Evolutionary conservation across 30 jellyfish, hydroid and myxozoan species (phyloP).

Genomic region (Phacellophora camtschatica): DNA sequence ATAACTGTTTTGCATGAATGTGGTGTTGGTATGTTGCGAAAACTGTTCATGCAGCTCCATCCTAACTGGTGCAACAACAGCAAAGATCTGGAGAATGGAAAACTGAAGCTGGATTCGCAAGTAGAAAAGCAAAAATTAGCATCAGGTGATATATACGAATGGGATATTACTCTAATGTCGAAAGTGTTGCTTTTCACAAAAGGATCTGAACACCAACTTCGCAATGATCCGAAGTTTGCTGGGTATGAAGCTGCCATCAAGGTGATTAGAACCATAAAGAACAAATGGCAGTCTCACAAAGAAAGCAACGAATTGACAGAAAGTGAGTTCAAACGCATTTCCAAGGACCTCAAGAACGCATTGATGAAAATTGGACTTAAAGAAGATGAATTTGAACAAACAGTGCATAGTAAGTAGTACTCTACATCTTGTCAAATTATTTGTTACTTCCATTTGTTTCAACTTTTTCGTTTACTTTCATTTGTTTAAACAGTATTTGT

Average conservation of each 20-base stretch:
- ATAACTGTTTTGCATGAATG: neutral
- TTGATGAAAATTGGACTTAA: neutral
- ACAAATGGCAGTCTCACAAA: neutral
- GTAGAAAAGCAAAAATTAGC: neutral
- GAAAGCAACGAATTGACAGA: neutral
- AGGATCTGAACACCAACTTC: neutral
- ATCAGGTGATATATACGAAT: neutral
- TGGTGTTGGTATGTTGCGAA: neutral
- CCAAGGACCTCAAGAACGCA: neutral
- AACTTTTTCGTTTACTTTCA: too few species aligned
- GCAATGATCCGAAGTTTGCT: neutral
- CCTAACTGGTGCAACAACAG: neutral
- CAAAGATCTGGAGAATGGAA: neutral
- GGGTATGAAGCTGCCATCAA: neutral
- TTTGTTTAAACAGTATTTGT: too few species aligned
- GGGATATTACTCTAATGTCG: slow-evolving; percentile 4
- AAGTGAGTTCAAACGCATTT: neutral
- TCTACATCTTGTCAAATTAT: too few species aligned
- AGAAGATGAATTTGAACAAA: neutral
- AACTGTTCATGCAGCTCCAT: neutral
- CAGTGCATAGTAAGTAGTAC: neutral
- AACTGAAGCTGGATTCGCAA: neutral
- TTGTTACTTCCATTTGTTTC: too few species aligned
- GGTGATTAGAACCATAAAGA: neutral
- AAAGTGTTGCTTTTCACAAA: neutral